phyloP scores from a whole-genome alignment of 2,113 vertebrate species.

The Nestor notabilis region DNA sequence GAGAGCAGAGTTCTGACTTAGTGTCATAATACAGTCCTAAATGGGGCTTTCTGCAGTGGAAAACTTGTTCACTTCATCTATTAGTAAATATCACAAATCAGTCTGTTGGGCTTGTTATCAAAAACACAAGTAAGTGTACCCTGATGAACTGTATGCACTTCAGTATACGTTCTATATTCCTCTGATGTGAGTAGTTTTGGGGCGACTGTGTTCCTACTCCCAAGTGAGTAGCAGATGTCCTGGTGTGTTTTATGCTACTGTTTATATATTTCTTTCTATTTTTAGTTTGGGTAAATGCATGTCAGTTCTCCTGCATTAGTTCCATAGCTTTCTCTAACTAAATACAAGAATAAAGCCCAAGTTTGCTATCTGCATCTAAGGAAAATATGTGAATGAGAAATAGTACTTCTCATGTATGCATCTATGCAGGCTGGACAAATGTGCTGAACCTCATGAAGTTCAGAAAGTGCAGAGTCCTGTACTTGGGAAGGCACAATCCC shows the following conservation, averaged over 20 bases:
- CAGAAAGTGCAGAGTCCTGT: background rate
- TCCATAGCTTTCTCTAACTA: background rate
- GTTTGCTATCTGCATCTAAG: background rate
- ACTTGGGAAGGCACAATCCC: background rate
- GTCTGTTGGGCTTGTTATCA: background rate
- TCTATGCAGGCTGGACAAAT: background rate
- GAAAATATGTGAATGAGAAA: background rate
- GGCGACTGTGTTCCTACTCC: background rate
- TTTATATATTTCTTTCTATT: background rate
- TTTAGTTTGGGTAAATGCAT: background rate
- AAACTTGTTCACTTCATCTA: background rate
- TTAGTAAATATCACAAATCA: background rate
- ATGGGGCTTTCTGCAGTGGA: background rate
- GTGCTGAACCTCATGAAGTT: background rate
- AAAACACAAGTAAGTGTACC: background rate
- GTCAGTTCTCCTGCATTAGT: background rate
- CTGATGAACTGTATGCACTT: background rate
- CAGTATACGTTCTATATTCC: background rate
- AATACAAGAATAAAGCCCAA: background rate
- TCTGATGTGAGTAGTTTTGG: background rate
- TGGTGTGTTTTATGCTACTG: background rate
- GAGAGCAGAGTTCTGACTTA: background rate
- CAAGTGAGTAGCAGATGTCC: background rate
- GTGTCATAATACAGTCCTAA: background rate
- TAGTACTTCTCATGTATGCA: fast-evolving